Conservation (phyloP, 2,888 invertebrate species). For the Rhaphigaster nebulosa region DNA sequence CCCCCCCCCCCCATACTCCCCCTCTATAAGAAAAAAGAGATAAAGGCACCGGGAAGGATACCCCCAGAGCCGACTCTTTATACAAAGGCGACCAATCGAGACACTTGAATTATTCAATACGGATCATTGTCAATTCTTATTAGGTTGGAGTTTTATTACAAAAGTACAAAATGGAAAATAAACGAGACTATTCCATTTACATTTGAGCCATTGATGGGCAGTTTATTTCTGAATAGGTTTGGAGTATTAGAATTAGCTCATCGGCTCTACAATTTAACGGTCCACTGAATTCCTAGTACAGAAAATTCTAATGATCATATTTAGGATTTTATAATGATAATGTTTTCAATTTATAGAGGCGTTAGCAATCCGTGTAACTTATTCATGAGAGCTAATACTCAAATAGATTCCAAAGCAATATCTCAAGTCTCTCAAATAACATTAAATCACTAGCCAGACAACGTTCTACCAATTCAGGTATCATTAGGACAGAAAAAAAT, state of each 20-base stretch:
- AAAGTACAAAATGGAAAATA: conserved; percentile 57
- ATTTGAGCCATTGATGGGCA: neutral
- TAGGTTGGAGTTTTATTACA: conserved; percentile 49
- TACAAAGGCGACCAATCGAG: conserved; percentile 29
- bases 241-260: neutral
- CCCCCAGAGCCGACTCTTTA: neutral
- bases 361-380: too few relatives aligned
- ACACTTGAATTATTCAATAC: conserved; percentile 52
- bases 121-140: conserved; percentile 58
- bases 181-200: conserved; percentile 49
- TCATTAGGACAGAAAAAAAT: too few relatives aligned
- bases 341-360: too few relatives aligned
- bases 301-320: neutral
- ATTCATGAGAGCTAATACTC: too few relatives aligned
- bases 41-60: neutral
- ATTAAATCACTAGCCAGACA: too few relatives aligned
- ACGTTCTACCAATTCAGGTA: too few relatives aligned
- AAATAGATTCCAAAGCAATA: too few relatives aligned
- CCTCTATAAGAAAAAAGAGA: neutral
- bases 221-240: neutral
- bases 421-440: too few relatives aligned
- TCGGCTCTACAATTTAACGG: neutral
- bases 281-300: neutral
- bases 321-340: too few relatives aligned
- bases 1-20: neutral